Evolutionary conservation across 2,888 invertebrate genomes (phyloP).

Genomic region (Theretra japonica): DNA sequence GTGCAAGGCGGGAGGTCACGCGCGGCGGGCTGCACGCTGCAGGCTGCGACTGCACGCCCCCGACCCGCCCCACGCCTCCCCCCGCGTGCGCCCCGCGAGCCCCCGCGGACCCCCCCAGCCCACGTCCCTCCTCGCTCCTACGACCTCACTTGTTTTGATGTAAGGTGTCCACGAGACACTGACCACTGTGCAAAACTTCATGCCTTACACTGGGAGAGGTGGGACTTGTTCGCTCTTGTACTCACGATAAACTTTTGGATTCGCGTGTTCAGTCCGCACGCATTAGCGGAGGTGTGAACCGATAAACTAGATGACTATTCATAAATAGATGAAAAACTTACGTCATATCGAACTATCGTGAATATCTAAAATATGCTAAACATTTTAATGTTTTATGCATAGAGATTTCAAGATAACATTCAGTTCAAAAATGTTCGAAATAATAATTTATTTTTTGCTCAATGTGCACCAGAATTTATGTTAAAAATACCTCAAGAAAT

Average conservation of each 20-base stretch:
- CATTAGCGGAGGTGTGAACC: constrained; percentile 5
- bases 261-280: constrained; percentile 36
- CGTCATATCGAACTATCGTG: neutral
- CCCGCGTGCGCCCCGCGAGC: constrained; percentile 43
- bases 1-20: constrained; percentile 70
- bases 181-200: constrained; percentile 76
- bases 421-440: too few relatives aligned
- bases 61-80: constrained; percentile 68
- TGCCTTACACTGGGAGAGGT: constrained; percentile 50
- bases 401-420: neutral
- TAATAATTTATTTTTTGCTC: too few relatives aligned
- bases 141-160: constrained; percentile 81
- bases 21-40: constrained; percentile 57
- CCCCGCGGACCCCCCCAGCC: constrained; percentile 41
- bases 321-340: neutral
- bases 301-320: neutral
- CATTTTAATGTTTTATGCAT: neutral
- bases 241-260: constrained; percentile 54
- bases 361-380: constrained; percentile 5
- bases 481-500: neutral
- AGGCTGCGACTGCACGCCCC: constrained; percentile 73
- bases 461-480: too few relatives aligned
- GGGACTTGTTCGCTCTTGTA: constrained; percentile 56
- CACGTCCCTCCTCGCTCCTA: constrained; percentile 47
- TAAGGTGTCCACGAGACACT: constrained; percentile 70